Percentiles rank a stretch among this genome's conserved stretches.
Evolutionary conservation across 1,140 invertebrate species (phyloP).

Genomic region (Eupristina koningsbergeri): DNA sequence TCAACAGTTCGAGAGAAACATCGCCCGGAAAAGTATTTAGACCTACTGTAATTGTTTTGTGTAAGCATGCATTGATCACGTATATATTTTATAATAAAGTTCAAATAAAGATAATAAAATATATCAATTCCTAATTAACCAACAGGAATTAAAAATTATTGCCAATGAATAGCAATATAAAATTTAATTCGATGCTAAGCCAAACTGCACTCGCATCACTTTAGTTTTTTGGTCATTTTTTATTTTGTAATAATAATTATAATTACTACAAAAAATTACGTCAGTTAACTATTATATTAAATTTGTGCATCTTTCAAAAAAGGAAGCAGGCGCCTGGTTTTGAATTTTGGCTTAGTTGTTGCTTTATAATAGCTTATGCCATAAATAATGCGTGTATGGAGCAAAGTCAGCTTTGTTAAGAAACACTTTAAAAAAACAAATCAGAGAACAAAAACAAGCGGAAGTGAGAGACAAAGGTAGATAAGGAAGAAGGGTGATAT

Average conservation of each 20-base stretch:
- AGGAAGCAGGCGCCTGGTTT: background rate
- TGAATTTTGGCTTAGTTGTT: background rate
- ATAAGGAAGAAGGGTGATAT: background rate
- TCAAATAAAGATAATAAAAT: too few species aligned
- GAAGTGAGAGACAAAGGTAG: too few species aligned
- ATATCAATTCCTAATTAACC: too few species aligned
- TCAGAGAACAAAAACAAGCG: background rate
- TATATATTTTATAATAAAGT: too few species aligned
- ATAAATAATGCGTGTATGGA: background rate
- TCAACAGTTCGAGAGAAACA: too few species aligned
- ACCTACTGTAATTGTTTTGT: too few species aligned
- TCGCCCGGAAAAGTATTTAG: too few species aligned
- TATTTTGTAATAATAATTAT: background rate
- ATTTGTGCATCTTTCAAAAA: background rate
- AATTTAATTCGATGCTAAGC: background rate
- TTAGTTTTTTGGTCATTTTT: background rate
- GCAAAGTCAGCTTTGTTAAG: conserved; percentile 1
- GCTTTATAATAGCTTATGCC: background rate
- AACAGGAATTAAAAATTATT: too few species aligned
- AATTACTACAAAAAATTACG: background rate
- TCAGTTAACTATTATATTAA: background rate
- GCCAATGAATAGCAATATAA: too few species aligned
- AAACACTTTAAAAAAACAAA: background rate
- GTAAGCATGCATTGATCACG: too few species aligned
- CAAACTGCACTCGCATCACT: background rate